A percentile compares a stretch with the other conserved stretches of the same genome.
Evolutionary conservation across 2,797 vertebrate genomes (phyloP).

Genomic region (Anguilla obscura): DNA sequence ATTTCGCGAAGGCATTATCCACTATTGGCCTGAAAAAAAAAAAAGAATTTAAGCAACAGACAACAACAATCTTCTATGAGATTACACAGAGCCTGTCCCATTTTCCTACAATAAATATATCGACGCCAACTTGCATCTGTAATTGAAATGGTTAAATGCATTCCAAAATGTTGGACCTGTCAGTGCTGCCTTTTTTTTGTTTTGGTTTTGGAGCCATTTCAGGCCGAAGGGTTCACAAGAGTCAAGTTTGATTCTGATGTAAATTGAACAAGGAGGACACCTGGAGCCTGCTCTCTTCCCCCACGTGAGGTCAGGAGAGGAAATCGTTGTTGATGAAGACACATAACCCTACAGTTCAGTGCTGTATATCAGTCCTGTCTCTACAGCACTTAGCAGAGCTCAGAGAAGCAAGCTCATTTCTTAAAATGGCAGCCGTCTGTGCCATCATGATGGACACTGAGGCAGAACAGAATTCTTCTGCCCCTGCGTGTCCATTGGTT

Average conservation of each 20-base stretch:
- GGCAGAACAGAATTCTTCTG: not conserved
- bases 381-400: not conserved
- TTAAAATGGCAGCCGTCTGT: too few relatives aligned
- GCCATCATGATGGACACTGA: not conserved
- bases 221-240: not conserved
- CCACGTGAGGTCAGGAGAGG: not conserved
- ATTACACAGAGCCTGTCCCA: not conserved
- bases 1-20: not conserved
- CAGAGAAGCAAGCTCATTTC: not conserved
- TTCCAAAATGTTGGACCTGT: not conserved
- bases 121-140: not conserved
- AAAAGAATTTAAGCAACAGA: not conserved
- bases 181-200: not conserved
- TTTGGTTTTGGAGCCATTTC: not conserved
- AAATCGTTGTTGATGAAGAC: not conserved
- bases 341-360: not conserved
- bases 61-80: not conserved
- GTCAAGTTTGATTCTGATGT: not conserved
- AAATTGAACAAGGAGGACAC: not conserved
- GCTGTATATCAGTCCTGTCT: not conserved
- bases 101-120: not conserved
- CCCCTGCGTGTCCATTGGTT: not conserved
- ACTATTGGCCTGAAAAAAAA: not conserved
- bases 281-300: not conserved
- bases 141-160: not conserved